Base-by-base conservation (phyloP, 2,888 invertebrate genomes). In the Caenorhabditis japonica region DNA sequence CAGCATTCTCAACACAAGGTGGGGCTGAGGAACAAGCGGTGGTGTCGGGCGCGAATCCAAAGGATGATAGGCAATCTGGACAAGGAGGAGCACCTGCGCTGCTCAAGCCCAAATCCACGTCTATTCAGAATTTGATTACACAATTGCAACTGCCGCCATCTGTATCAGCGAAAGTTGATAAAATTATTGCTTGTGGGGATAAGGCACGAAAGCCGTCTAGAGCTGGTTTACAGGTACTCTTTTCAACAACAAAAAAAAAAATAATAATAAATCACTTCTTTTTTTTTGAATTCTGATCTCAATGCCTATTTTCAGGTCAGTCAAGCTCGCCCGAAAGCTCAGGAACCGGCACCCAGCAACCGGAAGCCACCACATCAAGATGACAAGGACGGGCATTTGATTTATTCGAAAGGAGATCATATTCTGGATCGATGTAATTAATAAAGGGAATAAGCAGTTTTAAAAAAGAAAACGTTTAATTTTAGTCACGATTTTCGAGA, bases 321-420 rank as follows among this genome's bases (percentile, higher is more conserved):
- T 1, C 52, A 52, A 15, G 15, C n/a, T 19, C 39, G 51, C n/a
- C 17, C 41, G 2, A 56, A 51, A 25, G 39, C 10, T 13, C 47
- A 13, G 13, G 64, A 47, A 25, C 21, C 30, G 3, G 38, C 27
- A 4, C 12, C 1, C 5, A 38, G 3, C 17, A 38, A 39, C 39
- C 47, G 21, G 89, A 92, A 93, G 89, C 94, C 94, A 90, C 93
- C 94, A 90, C 93, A 97, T 91, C 94, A 95, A 92, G 96, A 99
- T 92, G 97, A 99, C 92, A 94, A 94, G 91, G 97, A 99, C 91
- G 99, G 99, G 91, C 97, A 99, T 91, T 94, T 99, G 91, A 93
- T 99, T 91, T 99, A 97, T 93, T 93, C 93, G 91, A 92, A 93
- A 91, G 97, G 97, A 91, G 97, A 97, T 92, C 92, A 94, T 91